Base-by-base conservation (phyloP, 2,888 invertebrate species). In the Balanococcus diminutus region DNA sequence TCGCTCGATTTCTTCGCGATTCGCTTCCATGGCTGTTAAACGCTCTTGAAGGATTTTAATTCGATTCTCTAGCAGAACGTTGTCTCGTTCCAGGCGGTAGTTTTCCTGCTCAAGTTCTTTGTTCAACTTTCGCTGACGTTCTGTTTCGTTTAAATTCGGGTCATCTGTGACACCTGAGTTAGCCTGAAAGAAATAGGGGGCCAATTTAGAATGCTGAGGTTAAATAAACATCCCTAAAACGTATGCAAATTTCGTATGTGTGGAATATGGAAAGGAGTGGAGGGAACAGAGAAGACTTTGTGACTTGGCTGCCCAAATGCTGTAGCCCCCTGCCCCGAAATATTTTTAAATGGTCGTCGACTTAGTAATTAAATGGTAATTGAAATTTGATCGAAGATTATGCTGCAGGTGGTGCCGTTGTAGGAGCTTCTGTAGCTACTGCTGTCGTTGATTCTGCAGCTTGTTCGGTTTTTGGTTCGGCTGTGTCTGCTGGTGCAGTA, bases 101-200 rank as follows among this genome's bases (percentile, higher is more conserved):
- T 79, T 79, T n/a, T 79, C 32, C 75, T 36, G 36, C 8, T 36
- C 36, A 19, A 79, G 75, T 79, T 79, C 19, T 32, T 32, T 19
- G 19, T 79, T 79, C 22, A 79, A n/a, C 8, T n/a, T 16, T 36
- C 75, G 75, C 36, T 36, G 36, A 79, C 19, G 32, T 36, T 32
- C 36, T 79, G 36, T 32, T 79, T 79, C 75, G 22, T 25, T 14
- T 2, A 9, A 9, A 46, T 2, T 4, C 36, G 36, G 36, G 8
- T 56, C 56, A 2, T 56, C 6, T 56, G 8, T 22, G 56, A 9
- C 67, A 28, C 28, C 16, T 16, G 67, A 19, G 11, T 79, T 79
- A 14, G 36, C 75, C 75, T 79, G 75, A 32, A 79, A 79, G 36
- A 79, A 79, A 79, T 67, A n/a, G n/a, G n/a, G n/a, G n/a, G n/a